Percentiles rank a stretch among this genome's conserved stretches.
Evolutionary conservation across 2,888 invertebrate species (phyloP).

Genomic region (Oscheius sp.): DNA sequence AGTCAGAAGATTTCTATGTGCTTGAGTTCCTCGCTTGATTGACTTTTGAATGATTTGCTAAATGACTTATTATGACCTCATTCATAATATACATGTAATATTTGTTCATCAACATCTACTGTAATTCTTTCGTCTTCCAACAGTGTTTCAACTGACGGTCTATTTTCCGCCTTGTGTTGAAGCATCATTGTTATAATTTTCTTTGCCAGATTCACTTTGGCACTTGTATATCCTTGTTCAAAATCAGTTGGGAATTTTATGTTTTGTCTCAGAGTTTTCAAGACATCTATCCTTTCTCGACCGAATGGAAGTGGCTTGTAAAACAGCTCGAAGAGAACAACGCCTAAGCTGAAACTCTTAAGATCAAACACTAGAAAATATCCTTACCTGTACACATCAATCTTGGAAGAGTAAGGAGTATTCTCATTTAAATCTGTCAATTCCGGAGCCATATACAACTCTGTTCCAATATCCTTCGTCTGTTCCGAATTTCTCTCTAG

Average conservation of each 20-base stretch:
- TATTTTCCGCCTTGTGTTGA: slow-evolving; percentile 38
- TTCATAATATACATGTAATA: slow-evolving; percentile 41
- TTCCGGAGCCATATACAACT: slow-evolving; percentile 93
- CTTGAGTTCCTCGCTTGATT: slow-evolving; percentile 37
- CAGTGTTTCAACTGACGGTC: slow-evolving; percentile 54
- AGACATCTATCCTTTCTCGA: slow-evolving; percentile 86
- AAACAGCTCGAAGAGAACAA: slow-evolving; percentile 81
- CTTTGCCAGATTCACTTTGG: slow-evolving; percentile 16
- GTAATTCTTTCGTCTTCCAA: slow-evolving; percentile 53
- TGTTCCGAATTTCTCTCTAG: slow-evolving; percentile 28
- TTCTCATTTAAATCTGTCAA: slow-evolving; percentile 73
- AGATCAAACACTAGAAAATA: slow-evolving; percentile 70
- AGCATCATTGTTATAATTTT: slow-evolving; percentile 54
- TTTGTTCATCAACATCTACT: slow-evolving; percentile 51
- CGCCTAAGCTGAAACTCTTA: slow-evolving; percentile 66
- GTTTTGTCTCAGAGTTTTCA: slow-evolving; percentile 72
- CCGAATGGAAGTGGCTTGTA: slow-evolving; percentile 84
- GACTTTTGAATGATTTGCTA: slow-evolving; percentile 27
- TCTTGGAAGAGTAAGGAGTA: slow-evolving; percentile 71
- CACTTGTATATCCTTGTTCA: neutral
- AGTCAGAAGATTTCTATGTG: slow-evolving; percentile 42
- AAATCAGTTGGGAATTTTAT: slow-evolving; percentile 28
- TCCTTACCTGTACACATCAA: slow-evolving; percentile 83
- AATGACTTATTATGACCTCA: neutral
- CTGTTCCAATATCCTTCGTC: slow-evolving; percentile 84